Conservation (phyloP, 2,797 vertebrate genomes). For the Semotilus atromaculatus region DNA sequence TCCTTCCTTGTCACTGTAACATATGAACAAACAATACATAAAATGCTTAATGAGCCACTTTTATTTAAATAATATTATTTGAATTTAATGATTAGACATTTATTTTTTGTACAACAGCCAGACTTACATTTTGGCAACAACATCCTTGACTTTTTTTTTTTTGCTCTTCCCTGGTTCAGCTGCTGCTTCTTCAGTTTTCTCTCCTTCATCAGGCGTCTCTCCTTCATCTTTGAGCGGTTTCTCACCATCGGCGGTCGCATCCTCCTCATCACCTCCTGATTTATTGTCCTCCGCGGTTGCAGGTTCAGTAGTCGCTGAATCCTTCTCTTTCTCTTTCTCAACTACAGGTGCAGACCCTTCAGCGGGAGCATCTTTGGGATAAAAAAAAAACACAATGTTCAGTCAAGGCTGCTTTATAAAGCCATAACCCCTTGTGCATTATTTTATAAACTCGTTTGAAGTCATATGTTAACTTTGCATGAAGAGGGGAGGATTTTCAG, state of each 20-base stretch:
- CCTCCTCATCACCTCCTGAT: slow-evolving; percentile 76
- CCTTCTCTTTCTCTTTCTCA: slow-evolving; percentile 76
- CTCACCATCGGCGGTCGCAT: slow-evolving; percentile 71
- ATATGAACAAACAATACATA: slow-evolving; percentile 42
- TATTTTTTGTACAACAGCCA: slow-evolving; percentile 40
- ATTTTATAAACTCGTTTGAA: neutral
- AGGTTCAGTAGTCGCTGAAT: slow-evolving; percentile 73
- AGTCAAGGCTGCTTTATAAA: neutral
- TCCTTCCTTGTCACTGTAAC: slow-evolving; percentile 83
- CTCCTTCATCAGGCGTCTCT: slow-evolving; percentile 45
- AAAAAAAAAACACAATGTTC: neutral
- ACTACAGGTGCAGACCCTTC: slow-evolving; percentile 87
- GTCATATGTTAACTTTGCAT: neutral
- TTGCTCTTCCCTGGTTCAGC: slow-evolving; percentile 57
- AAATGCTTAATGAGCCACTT: neutral
- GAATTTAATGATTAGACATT: slow-evolving; percentile 53
- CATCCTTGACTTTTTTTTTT: slow-evolving; percentile 58
- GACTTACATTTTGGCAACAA: slow-evolving; percentile 75
- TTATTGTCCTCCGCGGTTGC: slow-evolving; percentile 68
- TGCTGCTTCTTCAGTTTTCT: slow-evolving; percentile 56
- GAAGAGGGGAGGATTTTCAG: neutral
- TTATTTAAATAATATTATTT: neutral
- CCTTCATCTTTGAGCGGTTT: slow-evolving; percentile 61
- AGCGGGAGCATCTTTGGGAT: slow-evolving; percentile 78
- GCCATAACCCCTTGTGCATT: neutral